Percentiles rank a stretch among this genome's conserved stretches.
phyloP scores from a whole-genome alignment of 2,113 vertebrate species.

The Hippocampus comes region DNA sequence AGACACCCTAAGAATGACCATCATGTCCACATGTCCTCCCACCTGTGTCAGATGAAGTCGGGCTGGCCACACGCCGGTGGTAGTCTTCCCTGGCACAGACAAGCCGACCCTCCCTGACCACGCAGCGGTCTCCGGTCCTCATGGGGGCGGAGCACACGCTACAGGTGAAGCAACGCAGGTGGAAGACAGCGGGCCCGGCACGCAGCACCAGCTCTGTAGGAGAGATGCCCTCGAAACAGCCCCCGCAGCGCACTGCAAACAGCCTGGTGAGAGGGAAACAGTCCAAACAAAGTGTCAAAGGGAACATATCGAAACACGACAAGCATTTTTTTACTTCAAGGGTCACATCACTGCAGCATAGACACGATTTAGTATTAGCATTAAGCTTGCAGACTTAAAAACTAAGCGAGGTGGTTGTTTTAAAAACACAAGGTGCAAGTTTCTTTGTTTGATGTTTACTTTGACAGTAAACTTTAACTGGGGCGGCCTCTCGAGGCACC shows the following conservation, averaged over 20 bases:
- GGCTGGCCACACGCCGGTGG: constrained; percentile 84
- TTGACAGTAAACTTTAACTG: too few species aligned
- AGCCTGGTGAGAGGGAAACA: constrained; percentile 66
- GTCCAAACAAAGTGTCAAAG: too few species aligned
- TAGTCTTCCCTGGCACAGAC: constrained; percentile 90
- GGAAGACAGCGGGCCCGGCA: constrained; percentile 86
- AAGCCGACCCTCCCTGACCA: constrained; percentile 88
- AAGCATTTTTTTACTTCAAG: constrained; percentile 1
- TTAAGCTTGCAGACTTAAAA: too few species aligned
- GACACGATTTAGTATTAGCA: too few species aligned
- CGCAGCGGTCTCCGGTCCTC: constrained; percentile 90
- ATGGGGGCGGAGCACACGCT: constrained; percentile 87
- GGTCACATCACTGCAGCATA: too few species aligned
- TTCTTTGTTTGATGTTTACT: too few species aligned
- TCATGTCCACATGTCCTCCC: not conserved
- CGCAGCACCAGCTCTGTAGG: constrained; percentile 93
- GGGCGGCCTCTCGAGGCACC: too few species aligned
- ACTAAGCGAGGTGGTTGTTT: too few species aligned
- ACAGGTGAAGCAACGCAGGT: constrained; percentile 94
- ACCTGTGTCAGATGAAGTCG: constrained; percentile 84
- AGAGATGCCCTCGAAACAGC: constrained; percentile 82
- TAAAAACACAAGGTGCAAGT: too few species aligned
- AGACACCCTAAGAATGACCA: too few species aligned
- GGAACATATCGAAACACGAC: not conserved
- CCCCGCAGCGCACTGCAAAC: constrained; percentile 85